Percentiles rank a stretch among this genome's conserved stretches.
Conservation (phyloP, 2,797 vertebrate genomes). For the Lycodopsis pacificus region DNA sequence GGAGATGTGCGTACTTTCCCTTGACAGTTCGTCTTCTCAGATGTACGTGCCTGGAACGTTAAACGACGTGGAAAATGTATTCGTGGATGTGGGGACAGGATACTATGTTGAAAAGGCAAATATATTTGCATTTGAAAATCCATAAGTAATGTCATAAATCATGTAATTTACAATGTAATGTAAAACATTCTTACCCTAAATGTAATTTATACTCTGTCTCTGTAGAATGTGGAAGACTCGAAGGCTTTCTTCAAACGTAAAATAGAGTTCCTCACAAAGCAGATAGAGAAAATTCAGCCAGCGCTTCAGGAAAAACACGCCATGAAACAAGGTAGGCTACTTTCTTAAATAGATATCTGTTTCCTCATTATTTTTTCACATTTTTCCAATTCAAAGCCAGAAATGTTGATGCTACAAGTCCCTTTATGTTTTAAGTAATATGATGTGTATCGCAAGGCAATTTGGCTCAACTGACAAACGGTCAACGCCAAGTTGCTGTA, state of each 20-base stretch:
- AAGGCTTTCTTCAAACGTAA: slow-evolving; percentile 94
- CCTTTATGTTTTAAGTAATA: neutral
- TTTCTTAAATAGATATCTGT: neutral
- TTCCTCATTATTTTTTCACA: neutral
- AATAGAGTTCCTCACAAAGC: slow-evolving; percentile 94
- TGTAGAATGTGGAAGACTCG: slow-evolving; percentile 88
- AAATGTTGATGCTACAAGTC: neutral
- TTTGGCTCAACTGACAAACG: too few species aligned
- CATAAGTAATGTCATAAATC: neutral
- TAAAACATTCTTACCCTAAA: neutral
- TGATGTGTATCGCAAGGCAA: neutral
- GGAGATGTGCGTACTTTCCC: slow-evolving; percentile 37
- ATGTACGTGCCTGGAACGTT: slow-evolving; percentile 97
- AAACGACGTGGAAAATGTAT: slow-evolving; percentile 88
- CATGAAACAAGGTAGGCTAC: slow-evolving; percentile 91
- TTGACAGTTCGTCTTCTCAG: slow-evolving; percentile 82
- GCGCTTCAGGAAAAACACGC: slow-evolving; percentile 93
- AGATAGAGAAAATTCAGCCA: slow-evolving; percentile 97
- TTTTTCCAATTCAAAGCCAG: neutral
- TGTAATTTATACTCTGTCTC: neutral
- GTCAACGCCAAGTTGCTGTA: too few species aligned
- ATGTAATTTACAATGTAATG: neutral
- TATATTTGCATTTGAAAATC: slow-evolving; percentile 12
- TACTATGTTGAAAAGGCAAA: slow-evolving; percentile 97
- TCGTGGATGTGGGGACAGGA: slow-evolving; percentile 94